These are phyloP conservation scores for Gymnobelideus leadbeateri DNA, from an alignment of 2,113 vertebrate genomes.

Conservation along the genomic window DNA sequence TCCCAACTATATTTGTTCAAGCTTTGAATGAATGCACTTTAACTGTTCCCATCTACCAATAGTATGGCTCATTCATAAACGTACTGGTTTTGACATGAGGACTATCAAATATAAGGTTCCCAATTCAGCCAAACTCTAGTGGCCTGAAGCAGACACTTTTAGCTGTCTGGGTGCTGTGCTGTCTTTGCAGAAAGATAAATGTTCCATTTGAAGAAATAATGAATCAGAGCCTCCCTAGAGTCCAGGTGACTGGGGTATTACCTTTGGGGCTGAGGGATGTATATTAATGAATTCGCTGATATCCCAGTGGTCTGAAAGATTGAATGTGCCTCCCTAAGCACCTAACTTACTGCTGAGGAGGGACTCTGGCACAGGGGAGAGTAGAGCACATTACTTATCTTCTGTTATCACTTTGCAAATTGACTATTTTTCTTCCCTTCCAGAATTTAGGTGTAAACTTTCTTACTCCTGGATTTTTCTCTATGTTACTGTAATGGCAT, in stretches of 20 bases:
- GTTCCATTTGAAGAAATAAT: constrained; percentile 64
- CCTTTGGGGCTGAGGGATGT: constrained; percentile 38
- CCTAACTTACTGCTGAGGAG: constrained; percentile 30
- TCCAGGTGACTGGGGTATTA: constrained; percentile 36
- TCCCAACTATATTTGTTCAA: background rate
- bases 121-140: background rate
- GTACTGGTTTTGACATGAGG: background rate
- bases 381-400: constrained; percentile 39
- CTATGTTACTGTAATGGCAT: background rate
- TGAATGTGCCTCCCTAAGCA: constrained; percentile 58
- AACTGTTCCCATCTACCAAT: background rate
- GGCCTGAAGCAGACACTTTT: constrained; percentile 12
- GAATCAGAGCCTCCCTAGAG: constrained; percentile 53
- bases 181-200: constrained; percentile 21
- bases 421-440: constrained; percentile 44
- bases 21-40: background rate
- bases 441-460: constrained; percentile 20
- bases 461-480: background rate
- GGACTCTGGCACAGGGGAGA: background rate
- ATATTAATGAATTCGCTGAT: constrained; percentile 48
- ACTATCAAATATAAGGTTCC: background rate
- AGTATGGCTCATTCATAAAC: constrained; percentile 15
- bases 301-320: constrained; percentile 42
- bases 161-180: background rate
- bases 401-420: constrained; percentile 56